phyloP scores from a whole-genome alignment of 2,113 vertebrate genomes.

The Lichenostomus cassidix region DNA sequence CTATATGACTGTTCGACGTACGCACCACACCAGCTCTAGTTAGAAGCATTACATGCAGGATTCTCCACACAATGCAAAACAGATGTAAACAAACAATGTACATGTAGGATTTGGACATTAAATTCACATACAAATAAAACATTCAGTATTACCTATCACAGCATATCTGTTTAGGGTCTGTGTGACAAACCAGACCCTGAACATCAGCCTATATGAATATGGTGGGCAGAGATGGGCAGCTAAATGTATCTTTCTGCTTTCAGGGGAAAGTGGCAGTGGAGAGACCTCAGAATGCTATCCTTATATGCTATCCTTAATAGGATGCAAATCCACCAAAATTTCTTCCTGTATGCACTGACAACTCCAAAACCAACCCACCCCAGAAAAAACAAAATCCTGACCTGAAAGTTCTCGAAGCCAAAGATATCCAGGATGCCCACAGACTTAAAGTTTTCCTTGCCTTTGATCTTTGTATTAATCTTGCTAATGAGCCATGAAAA shows the following conservation, averaged over 20 bases:
- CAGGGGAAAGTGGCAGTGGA: neutral
- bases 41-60: neutral
- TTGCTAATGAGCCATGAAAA: constrained; percentile 92
- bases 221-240: neutral
- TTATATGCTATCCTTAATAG: neutral
- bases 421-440: constrained; percentile 96
- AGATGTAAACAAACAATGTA: neutral
- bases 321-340: neutral
- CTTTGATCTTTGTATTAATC: constrained; percentile 89
- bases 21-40: neutral
- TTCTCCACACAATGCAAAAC: neutral
- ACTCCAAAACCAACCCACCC: neutral
- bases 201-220: neutral
- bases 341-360: neutral
- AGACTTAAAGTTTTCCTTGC: constrained; percentile 92
- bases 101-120: neutral
- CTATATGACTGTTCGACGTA: neutral
- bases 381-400: constrained; percentile 53
- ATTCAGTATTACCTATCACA: neutral
- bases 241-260: neutral
- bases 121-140: neutral
- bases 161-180: neutral
- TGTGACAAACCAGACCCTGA: neutral
- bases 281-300: neutral
- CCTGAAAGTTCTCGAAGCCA: constrained; percentile 93